These are phyloP conservation scores for Spea hammondii DNA, from an alignment of 2,797 vertebrate genomes.

Conservation along the genomic window DNA sequence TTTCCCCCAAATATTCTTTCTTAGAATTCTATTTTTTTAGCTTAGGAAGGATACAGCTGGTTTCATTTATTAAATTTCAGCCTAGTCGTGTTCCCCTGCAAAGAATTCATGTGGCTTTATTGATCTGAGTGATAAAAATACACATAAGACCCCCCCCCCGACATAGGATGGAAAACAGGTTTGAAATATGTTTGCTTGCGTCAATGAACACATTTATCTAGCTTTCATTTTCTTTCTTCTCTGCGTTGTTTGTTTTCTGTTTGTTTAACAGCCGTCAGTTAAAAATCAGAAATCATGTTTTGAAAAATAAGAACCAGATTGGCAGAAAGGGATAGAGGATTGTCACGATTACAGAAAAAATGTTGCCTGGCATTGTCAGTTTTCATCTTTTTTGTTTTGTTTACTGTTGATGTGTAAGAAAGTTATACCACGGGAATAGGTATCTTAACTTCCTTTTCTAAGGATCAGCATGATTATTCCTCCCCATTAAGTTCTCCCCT, in stretches of 20 bases:
- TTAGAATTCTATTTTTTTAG: background rate
- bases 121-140: constrained; percentile 20
- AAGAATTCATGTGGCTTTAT: constrained; percentile 17
- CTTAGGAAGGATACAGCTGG: constrained; percentile 8
- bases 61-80: constrained; percentile 14
- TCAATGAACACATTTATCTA: constrained; percentile 7
- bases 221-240: constrained; percentile 4
- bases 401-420: no score
- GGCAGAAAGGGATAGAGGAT: background rate
- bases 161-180: constrained; percentile 1
- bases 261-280: constrained; percentile 5
- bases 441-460: no score
- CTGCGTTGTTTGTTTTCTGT: background rate
- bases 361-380: no score
- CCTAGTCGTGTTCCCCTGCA: constrained; percentile 7
- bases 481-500: no score
- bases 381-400: no score
- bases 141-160: background rate
- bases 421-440: no score
- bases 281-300: constrained; percentile 12
- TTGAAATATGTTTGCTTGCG: constrained; percentile 1
- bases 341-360: no score
- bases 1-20: background rate
- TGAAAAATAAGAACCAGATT: background rate
- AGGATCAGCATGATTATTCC: no score